Percentiles rank a stretch among this genome's conserved stretches.
phyloP scores from a whole-genome alignment of 2,797 vertebrate genomes.

The Monodelphis domestica region DNA sequence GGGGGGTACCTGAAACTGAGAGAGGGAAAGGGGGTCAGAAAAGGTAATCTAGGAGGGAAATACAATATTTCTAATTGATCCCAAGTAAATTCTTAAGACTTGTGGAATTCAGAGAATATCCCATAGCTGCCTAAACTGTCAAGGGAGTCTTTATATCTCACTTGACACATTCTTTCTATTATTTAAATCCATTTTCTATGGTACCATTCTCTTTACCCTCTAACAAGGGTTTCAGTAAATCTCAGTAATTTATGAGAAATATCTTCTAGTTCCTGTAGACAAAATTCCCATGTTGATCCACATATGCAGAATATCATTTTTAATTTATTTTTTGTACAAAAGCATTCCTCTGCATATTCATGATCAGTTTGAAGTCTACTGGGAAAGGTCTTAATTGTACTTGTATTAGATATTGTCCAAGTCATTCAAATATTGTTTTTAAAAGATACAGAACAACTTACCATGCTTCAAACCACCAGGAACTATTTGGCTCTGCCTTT shows the following conservation, averaged over 20 bases:
- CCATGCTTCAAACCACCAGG: background rate
- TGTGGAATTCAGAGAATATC: constrained; percentile 8
- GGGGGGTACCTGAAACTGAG: background rate
- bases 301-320: background rate
- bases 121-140: background rate
- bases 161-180: background rate
- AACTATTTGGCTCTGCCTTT: background rate
- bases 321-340: background rate
- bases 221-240: background rate
- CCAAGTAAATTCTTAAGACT: constrained; percentile 11
- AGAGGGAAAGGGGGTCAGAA: background rate
- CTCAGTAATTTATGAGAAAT: background rate
- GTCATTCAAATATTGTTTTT: background rate
- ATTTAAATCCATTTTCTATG: background rate
- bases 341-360: background rate
- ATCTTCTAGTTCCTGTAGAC: background rate
- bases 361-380: background rate
- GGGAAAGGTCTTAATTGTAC: background rate
- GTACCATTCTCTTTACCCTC: constrained; percentile 1
- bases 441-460: background rate
- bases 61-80: constrained; percentile 32
- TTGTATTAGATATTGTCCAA: background rate
- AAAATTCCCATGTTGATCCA: background rate
- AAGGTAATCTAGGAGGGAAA: constrained; percentile 44
- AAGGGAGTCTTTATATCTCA: background rate